These are phyloP conservation scores for Chironex yamaguchii DNA, from an alignment of 30 jellyfish, hydroid and myxozoan genomes.

Conservation along the genomic window DNA sequence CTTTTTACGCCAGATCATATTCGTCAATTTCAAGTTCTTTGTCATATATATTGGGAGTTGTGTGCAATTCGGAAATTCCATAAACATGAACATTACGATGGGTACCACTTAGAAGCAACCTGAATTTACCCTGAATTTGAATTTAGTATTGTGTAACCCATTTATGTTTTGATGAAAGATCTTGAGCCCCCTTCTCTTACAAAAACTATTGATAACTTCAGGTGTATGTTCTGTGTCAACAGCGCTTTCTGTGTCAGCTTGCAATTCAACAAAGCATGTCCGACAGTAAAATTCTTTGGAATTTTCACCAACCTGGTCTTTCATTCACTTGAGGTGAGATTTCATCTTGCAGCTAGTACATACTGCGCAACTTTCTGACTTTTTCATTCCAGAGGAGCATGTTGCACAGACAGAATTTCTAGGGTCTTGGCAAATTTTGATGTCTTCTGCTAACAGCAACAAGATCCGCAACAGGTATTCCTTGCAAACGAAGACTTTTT, in stretches of 20 bases:
- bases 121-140: slow-evolving; percentile 6
- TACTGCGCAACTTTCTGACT: slow-evolving; percentile 59
- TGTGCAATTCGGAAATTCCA: slow-evolving; percentile 36
- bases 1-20: no score
- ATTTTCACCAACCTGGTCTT: slow-evolving; percentile 31
- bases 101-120: slow-evolving; percentile 22
- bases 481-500: slow-evolving; percentile 13
- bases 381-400: slow-evolving; percentile 60
- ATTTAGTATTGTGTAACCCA: slow-evolving; percentile 42
- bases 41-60: slow-evolving; percentile 13
- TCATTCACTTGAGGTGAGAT: slow-evolving; percentile 54
- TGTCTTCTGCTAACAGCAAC: slow-evolving; percentile 63
- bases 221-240: slow-evolving; percentile 43
- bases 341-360: slow-evolving; percentile 43
- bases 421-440: slow-evolving; percentile 56
- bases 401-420: slow-evolving; percentile 54
- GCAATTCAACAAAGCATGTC: slow-evolving; percentile 32
- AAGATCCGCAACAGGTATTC: slow-evolving; percentile 57
- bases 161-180: slow-evolving; percentile 69
- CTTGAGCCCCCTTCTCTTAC: slow-evolving; percentile 51
- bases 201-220: slow-evolving; percentile 28
- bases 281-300: slow-evolving; percentile 50
- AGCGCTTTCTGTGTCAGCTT: slow-evolving; percentile 53
- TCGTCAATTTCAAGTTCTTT: slow-evolving; percentile 30
- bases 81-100: slow-evolving; percentile 56